phyloP scores from a whole-genome alignment of 2,797 vertebrate species.

The Lacerta viridis region DNA sequence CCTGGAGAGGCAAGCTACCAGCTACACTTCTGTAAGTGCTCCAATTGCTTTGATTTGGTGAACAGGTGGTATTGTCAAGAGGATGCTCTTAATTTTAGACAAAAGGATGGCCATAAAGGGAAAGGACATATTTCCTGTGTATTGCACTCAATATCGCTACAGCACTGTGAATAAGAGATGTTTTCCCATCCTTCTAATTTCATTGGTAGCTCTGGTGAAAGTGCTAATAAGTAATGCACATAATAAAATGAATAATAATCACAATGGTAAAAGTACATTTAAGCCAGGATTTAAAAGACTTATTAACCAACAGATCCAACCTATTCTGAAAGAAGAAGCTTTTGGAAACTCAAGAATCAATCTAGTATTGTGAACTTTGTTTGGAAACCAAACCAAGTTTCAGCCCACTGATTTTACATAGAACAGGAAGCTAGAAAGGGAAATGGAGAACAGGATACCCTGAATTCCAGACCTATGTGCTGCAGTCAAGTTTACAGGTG shows the following conservation, averaged over 20 bases:
- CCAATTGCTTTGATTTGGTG: neutral
- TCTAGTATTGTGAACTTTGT: neutral
- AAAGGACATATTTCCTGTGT: neutral
- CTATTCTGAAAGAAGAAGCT: neutral
- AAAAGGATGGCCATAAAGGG: neutral
- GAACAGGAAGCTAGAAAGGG: neutral
- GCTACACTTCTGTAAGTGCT: neutral
- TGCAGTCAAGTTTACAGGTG: neutral
- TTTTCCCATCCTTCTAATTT: neutral
- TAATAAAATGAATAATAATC: too few relatives aligned
- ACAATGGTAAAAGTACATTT: neutral
- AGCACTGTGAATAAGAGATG: accelerated
- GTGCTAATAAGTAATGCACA: neutral
- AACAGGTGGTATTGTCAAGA: neutral
- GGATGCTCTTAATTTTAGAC: neutral
- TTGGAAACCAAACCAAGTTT: neutral
- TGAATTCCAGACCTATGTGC: neutral
- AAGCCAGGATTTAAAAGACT: neutral
- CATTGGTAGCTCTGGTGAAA: accelerated
- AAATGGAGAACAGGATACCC: neutral
- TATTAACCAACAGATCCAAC: neutral
- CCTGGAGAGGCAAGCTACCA: neutral
- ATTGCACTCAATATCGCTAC: constrained; percentile 1
- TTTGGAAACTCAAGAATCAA: constrained; percentile 11
- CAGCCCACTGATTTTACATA: neutral